Evolutionary conservation across 1,140 invertebrate genomes (phyloP), one percentile per base, ranked within the genome.

Genomic region (Drosophila leontia): DNA sequence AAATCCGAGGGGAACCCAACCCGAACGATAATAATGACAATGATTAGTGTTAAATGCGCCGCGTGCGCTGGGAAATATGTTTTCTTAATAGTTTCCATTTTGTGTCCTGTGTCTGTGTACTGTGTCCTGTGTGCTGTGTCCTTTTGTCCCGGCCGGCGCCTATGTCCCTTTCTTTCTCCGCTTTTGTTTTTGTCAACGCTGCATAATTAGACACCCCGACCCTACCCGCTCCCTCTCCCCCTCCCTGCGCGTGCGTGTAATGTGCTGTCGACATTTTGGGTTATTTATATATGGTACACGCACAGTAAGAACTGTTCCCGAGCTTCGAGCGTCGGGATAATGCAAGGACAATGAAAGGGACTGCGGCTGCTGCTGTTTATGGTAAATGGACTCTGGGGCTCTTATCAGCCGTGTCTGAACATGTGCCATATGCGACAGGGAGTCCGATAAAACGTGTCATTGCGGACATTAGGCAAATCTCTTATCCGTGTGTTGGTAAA

Each of bases 31-130:
- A 82, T 75, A 75, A 87, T 70, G 79, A 71, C 80, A 67, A 84
- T 77, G 81, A 78, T 84, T 88, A 84, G 83, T 87, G 80, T 74
- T 84, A 78, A 88, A 84, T 53, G 80, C 70, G 50, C 75, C 45
- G 65, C 67, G 81, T 69, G 83, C 62, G 64, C 58, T 48, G 57
- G 65, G 65, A 82, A 79, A 87, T 87, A 79, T 79, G 80, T 79
- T 76, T 86, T 82, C 68, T 64, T 82, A 82, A 82, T 69, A 86
- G 82, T 82, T 78, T 78, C 47, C 63, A 60, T 63, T 67, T 19
- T 34, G 44, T 48, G 26, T 26, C 58, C 13, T 47, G 60, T 50
- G 26, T 50, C 44, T 63, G 44, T 58, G 64, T 45, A 35, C 26
- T 19, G 44, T 57, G 67, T 67, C 50, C 80, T 34, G 32, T 45